These are phyloP conservation scores for Tricholaema leucomelas DNA, from an alignment of 2,113 vertebrate species.

Conservation along the genomic window DNA sequence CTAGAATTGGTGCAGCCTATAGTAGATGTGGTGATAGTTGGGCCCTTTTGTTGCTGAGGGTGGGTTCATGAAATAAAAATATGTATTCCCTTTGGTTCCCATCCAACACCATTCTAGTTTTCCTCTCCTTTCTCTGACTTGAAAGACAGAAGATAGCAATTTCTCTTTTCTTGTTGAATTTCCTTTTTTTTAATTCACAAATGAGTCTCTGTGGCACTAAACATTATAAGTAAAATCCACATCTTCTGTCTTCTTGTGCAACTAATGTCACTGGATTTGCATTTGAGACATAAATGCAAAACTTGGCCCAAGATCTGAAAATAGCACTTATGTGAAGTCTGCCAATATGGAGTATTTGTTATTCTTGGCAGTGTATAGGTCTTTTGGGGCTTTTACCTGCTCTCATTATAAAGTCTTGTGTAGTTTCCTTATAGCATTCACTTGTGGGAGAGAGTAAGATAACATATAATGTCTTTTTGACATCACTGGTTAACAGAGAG, in stretches of 20 bases:
- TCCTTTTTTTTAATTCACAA: neutral
- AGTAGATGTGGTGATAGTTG: neutral
- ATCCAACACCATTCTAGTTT: neutral
- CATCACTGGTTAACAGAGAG: neutral
- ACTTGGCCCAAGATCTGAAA: neutral
- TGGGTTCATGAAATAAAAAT: neutral
- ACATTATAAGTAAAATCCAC: neutral
- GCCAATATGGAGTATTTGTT: neutral
- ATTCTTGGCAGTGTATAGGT: neutral
- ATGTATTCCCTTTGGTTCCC: neutral
- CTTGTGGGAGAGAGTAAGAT: neutral
- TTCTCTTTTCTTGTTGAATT: neutral
- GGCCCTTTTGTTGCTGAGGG: neutral
- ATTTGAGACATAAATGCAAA: neutral
- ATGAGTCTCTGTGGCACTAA: neutral
- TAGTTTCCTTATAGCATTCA: neutral
- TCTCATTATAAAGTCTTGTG: neutral
- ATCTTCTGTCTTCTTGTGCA: neutral
- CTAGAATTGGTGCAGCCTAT: neutral
- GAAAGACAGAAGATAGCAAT: neutral
- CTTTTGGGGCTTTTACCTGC: neutral
- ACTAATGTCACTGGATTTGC: neutral
- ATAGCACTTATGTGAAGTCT: neutral
- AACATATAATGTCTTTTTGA: neutral
- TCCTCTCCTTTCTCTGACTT: neutral